phyloP scores from a whole-genome alignment of 2,888 invertebrate genomes.

The Plemyria rubiginata region DNA sequence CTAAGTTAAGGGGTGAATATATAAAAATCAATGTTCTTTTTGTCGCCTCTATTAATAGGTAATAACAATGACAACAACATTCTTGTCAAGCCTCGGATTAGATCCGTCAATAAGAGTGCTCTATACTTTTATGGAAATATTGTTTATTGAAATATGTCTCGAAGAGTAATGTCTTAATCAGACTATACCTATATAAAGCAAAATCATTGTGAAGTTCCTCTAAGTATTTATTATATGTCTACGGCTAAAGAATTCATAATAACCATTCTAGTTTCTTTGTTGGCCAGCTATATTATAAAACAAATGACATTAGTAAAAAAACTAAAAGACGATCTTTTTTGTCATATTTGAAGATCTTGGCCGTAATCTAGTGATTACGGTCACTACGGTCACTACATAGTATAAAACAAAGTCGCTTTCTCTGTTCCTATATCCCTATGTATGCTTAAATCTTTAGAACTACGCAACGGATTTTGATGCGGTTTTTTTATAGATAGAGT shows the following conservation, averaged over 20 bases:
- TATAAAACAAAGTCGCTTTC: too few relatives aligned
- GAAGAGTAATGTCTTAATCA: conserved; percentile 25
- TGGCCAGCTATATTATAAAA: too few relatives aligned
- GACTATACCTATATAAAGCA: conserved; percentile 18
- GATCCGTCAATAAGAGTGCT: conserved; percentile 19
- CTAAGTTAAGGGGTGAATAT: conserved; percentile 41
- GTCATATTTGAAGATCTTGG: too few relatives aligned
- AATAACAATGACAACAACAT: conserved; percentile 25
- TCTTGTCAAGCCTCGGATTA: conserved; percentile 20
- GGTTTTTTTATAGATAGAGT: too few relatives aligned
- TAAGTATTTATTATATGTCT: conserved; percentile 18
- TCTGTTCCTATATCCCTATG: too few relatives aligned
- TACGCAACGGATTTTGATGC: too few relatives aligned
- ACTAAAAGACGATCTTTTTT: too few relatives aligned
- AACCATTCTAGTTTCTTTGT: too few relatives aligned
- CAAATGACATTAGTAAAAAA: too few relatives aligned
- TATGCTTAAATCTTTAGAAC: too few relatives aligned
- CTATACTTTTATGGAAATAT: conserved; percentile 23
- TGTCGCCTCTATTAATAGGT: conserved; percentile 21
- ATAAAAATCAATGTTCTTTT: conserved; percentile 39
- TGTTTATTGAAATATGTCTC: conserved; percentile 23
- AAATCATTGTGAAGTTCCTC: conserved; percentile 25
- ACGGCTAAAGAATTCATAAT: conserved; percentile 7
- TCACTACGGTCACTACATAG: too few relatives aligned
- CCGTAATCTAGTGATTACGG: too few relatives aligned